These are phyloP conservation scores for Todiramphus chloris DNA, from an alignment of 2,113 vertebrate species.

Conservation along the genomic window DNA sequence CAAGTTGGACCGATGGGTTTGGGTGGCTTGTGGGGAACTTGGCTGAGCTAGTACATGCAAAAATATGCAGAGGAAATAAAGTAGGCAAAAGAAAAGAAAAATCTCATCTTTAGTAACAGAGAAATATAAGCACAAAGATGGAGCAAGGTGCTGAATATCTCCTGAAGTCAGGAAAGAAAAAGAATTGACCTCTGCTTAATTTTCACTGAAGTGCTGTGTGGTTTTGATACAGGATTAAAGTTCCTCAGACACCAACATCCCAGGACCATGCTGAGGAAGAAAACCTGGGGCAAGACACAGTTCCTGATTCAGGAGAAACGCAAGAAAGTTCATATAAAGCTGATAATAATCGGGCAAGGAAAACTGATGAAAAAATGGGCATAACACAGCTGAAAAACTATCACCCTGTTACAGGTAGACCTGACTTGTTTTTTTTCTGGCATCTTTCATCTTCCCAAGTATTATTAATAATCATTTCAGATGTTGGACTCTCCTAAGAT, in stretches of 20 bases:
- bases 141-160: not conserved
- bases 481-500: not conserved
- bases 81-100: not conserved
- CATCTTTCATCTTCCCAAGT: not conserved
- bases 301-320: not conserved
- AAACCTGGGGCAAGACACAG: conserved; percentile 55
- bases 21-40: not conserved
- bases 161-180: not conserved
- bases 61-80: not conserved
- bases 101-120: not conserved
- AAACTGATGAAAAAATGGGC: conserved; percentile 72
- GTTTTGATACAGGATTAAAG: conserved; percentile 70
- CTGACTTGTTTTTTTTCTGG: not conserved
- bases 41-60: not conserved
- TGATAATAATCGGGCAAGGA: conserved; percentile 38
- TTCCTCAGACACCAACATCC: conserved; percentile 55
- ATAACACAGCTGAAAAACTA: conserved; percentile 74
- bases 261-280: conserved; percentile 68
- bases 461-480: not conserved
- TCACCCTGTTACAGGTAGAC: conserved; percentile 83
- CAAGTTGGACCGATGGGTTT: conserved; percentile 53
- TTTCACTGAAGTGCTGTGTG: not conserved
- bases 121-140: not conserved
- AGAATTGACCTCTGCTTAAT: not conserved
- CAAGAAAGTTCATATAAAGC: not conserved